Conservation (phyloP, 2,888 invertebrate species). For the Melinopterus prodromus region DNA sequence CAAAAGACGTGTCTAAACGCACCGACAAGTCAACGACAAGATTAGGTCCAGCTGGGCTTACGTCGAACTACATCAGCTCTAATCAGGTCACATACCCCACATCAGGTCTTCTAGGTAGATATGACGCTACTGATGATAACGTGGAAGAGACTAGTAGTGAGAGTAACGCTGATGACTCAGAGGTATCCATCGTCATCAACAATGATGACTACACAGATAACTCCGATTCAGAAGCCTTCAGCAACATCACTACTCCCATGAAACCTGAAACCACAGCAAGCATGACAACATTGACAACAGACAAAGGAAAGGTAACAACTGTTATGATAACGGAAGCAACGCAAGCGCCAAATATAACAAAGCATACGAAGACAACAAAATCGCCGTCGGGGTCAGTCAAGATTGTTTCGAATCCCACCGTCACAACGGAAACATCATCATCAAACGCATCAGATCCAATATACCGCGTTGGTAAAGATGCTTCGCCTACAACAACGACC, state of each 20-base stretch:
- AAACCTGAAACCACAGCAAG: not conserved
- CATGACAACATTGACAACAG: not conserved
- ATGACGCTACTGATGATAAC: not conserved
- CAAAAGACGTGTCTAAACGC: not conserved
- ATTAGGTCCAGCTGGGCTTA: not conserved
- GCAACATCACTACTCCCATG: not conserved
- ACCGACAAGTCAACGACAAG: not conserved
- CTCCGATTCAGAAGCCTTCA: not conserved
- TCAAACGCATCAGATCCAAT: not conserved
- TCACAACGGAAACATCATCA: not conserved
- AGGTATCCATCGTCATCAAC: not conserved
- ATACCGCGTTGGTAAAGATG: not conserved
- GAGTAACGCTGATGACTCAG: not conserved
- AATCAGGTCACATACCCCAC: not conserved
- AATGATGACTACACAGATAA: not conserved
- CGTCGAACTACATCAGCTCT: not conserved
- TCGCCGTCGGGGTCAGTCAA: not conserved
- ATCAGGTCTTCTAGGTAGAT: conserved; percentile 4
- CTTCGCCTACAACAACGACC: not conserved
- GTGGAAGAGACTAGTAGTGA: not conserved
- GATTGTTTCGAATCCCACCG: not conserved
- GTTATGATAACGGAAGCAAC: not conserved
- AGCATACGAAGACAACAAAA: not conserved
- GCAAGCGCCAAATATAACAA: not conserved
- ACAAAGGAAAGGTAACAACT: not conserved